A percentile compares a stretch with the other conserved stretches of the same genome.
Conservation (phyloP, 2,888 invertebrate species). For the Cacoxenus indagator region DNA sequence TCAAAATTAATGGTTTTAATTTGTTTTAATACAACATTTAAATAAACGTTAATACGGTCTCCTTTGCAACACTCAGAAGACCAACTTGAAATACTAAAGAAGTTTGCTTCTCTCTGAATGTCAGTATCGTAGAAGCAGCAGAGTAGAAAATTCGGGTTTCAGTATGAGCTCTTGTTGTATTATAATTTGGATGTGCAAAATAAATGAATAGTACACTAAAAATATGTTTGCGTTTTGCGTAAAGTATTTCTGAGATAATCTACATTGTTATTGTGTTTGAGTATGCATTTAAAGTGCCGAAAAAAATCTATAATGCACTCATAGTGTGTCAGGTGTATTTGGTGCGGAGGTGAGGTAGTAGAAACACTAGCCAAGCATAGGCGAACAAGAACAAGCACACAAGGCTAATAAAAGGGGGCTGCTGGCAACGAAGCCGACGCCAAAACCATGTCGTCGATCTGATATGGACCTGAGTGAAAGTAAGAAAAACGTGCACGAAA, state of each 20-base stretch:
- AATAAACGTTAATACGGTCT: slow-evolving; percentile 1
- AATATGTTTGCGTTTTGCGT: neutral
- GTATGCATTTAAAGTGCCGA: neutral
- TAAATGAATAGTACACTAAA: neutral
- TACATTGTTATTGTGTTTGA: neutral
- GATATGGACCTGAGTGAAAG: slow-evolving; percentile 10
- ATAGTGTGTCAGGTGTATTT: neutral
- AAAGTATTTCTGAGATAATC: neutral
- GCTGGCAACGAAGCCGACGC: too few species aligned
- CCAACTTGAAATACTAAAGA: neutral
- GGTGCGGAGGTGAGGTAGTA: slow-evolving; percentile 3
- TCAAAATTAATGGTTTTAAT: neutral
- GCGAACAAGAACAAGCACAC: neutral
- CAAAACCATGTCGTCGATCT: neutral
- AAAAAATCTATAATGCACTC: slow-evolving; percentile 12
- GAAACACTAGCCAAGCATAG: neutral
- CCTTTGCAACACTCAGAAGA: neutral
- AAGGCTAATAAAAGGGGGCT: neutral
- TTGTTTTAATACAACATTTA: neutral
- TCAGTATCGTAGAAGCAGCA: neutral
- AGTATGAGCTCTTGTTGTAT: neutral
- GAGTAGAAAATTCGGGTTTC: neutral
- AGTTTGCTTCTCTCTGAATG: neutral
- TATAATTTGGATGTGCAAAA: neutral
- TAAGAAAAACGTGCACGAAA: slow-evolving; percentile 4